Percentiles rank a stretch among this genome's conserved stretches.
Conservation (phyloP, 2,888 invertebrate genomes). For the Shargacucullia verbasci region DNA sequence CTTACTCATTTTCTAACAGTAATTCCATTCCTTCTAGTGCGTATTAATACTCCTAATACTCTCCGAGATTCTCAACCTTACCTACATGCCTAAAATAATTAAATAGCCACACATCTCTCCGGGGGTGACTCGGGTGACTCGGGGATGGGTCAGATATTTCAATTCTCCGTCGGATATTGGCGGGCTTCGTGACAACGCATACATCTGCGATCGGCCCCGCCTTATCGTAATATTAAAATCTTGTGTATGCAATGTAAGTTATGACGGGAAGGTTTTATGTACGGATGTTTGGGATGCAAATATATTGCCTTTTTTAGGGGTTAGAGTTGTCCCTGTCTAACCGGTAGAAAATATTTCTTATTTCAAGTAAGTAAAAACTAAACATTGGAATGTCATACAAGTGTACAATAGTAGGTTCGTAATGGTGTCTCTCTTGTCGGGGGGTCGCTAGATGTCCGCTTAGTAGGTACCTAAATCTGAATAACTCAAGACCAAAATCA, state of each 20-base stretch:
- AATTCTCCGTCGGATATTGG: slow-evolving; percentile 88
- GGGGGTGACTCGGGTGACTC: slow-evolving; percentile 15
- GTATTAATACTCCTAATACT: too few relatives aligned
- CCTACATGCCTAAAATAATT: slow-evolving; percentile 38
- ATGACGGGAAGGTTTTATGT: slow-evolving; percentile 67
- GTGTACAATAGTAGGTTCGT: too few relatives aligned
- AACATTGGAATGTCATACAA: too few relatives aligned
- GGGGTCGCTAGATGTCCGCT: too few relatives aligned
- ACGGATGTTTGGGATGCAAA: slow-evolving; percentile 64
- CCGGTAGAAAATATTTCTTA: too few relatives aligned
- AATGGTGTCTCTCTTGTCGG: too few relatives aligned
- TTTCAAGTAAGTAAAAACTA: too few relatives aligned
- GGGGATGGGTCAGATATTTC: slow-evolving; percentile 85
- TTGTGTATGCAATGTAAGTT: slow-evolving; percentile 74
- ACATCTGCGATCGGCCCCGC: slow-evolving; percentile 75
- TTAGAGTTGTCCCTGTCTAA: neutral
- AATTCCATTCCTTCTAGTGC: too few relatives aligned
- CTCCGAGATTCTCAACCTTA: slow-evolving; percentile 11
- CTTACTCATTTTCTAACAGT: too few relatives aligned
- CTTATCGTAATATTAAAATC: slow-evolving; percentile 86
- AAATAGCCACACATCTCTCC: slow-evolving; percentile 32
- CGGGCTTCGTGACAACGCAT: slow-evolving; percentile 85
- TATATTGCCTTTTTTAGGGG: slow-evolving; percentile 52
- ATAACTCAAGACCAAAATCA: too few relatives aligned
- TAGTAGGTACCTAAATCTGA: too few relatives aligned